A percentile compares a stretch with the other conserved stretches of the same genome.
These are phyloP conservation scores for Patella pellucida DNA, from an alignment of 2,888 invertebrate genomes.

Conservation along the genomic window DNA sequence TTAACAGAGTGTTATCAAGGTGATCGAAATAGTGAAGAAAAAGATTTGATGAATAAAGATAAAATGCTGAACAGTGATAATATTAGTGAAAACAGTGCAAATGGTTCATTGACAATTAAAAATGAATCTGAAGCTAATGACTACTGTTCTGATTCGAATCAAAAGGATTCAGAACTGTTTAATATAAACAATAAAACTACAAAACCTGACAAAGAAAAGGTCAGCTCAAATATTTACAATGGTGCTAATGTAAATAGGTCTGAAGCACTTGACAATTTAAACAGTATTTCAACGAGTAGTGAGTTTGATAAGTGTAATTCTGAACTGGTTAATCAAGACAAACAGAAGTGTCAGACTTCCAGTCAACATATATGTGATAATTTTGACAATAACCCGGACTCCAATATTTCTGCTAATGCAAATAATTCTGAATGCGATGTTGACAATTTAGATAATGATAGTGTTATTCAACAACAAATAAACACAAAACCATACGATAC, in stretches of 20 bases:
- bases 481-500: no score
- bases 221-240: no score
- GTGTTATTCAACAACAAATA: conserved; percentile 13
- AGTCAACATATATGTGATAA: background rate
- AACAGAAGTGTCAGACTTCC: background rate
- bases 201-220: no score
- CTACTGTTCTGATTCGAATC: no score
- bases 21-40: conserved; percentile 13
- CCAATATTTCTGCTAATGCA: conserved; percentile 13
- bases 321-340: background rate
- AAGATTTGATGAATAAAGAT: conserved; percentile 16
- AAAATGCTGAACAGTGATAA: conserved; percentile 17
- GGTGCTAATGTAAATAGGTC: no score
- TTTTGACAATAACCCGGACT: background rate
- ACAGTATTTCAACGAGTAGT: background rate
- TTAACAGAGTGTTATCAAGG: conserved; percentile 16
- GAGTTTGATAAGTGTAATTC: background rate
- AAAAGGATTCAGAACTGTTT: no score
- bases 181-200: no score
- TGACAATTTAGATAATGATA: conserved; percentile 26
- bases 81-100: no score
- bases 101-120: no score
- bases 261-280: no score
- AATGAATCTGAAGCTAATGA: no score
- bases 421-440: conserved; percentile 23